phyloP scores from a whole-genome alignment of 1,140 invertebrate genomes.

The Lucilia cuprina region DNA sequence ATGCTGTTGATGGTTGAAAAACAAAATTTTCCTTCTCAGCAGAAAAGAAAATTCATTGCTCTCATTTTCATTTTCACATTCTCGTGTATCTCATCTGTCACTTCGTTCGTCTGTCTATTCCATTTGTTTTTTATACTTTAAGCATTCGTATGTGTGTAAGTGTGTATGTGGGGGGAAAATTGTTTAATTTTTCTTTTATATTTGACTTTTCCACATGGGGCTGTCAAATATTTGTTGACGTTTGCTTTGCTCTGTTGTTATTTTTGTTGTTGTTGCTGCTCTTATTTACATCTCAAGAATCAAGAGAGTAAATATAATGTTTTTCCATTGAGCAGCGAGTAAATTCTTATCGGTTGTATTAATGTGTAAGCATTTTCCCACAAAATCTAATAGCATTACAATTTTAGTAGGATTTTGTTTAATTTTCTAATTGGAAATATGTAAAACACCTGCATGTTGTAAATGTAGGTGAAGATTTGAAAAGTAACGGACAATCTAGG shows the following conservation, averaged over 20 bases:
- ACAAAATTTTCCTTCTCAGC: background rate
- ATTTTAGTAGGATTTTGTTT: no score
- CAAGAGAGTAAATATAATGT: background rate
- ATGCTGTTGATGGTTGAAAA: conserved; percentile 27
- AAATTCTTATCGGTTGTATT: background rate
- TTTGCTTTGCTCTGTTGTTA: background rate
- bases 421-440: no score
- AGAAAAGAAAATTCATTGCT: background rate
- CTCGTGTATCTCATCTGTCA: background rate
- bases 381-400: no score
- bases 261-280: background rate
- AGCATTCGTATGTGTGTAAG: background rate
- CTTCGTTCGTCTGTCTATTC: background rate
- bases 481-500: background rate
- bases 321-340: background rate
- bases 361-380: background rate
- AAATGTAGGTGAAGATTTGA: background rate
- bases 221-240: conserved; percentile 1
- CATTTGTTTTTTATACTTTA: background rate
- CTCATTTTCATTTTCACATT: background rate
- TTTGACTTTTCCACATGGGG: conserved; percentile 4
- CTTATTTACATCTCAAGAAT: background rate
- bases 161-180: background rate
- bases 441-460: background rate
- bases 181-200: background rate